A percentile compares a stretch with the other conserved stretches of the same genome.
These are phyloP conservation scores for Salvelinus namaycush DNA, from an alignment of 2,113 vertebrate species.

Conservation along the genomic window DNA sequence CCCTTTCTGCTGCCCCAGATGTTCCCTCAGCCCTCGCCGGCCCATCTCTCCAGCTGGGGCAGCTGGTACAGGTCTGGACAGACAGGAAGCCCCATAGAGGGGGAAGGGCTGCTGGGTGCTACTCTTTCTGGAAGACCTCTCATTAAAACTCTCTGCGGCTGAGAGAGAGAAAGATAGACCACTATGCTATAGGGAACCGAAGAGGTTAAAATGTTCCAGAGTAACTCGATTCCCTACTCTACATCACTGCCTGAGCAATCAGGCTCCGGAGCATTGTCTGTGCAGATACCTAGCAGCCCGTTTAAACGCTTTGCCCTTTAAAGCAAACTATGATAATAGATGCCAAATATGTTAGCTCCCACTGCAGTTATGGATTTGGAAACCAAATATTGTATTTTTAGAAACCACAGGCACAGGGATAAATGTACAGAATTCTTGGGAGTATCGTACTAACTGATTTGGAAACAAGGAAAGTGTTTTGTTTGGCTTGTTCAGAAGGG, in stretches of 20 bases:
- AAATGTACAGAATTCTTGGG: background rate
- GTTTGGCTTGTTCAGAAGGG: background rate
- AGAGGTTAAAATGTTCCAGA: background rate
- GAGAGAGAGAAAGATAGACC: background rate
- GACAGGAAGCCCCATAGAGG: background rate
- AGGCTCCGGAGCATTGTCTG: background rate
- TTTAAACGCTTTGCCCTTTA: background rate
- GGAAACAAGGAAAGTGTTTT: background rate
- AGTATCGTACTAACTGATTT: background rate
- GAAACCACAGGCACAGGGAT: background rate
- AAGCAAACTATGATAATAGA: background rate
- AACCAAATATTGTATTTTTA: background rate
- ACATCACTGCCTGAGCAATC: background rate
- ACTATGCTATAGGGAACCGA: background rate
- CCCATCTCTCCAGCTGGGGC: background rate
- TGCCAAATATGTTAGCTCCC: background rate
- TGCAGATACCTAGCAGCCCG: background rate
- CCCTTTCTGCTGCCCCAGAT: background rate
- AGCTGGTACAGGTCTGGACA: slow-evolving; percentile 4
- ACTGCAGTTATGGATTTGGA: no score
- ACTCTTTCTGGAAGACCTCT: background rate
- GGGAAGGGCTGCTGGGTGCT: slow-evolving; percentile 4
- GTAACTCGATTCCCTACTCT: background rate
- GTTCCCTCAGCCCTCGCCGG: background rate
- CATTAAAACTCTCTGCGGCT: background rate